Conservation (phyloP, 2,797 vertebrate species). For the Cephalopachus bancanus region DNA sequence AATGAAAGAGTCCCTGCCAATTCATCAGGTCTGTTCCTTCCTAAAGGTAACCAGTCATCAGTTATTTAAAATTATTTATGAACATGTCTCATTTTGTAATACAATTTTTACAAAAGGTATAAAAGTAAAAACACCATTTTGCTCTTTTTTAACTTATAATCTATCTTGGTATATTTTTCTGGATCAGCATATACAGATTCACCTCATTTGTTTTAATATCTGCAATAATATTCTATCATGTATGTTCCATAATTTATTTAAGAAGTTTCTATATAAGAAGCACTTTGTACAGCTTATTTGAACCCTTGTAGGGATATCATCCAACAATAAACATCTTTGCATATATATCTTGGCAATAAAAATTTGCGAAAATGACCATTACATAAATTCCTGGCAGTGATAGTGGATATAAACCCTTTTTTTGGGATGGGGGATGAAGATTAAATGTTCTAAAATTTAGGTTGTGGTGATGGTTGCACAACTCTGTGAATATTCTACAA, state of each 20-base stretch:
- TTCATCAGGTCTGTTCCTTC: not conserved
- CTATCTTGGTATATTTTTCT: not conserved
- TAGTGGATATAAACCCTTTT: not conserved
- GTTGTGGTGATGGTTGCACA: not conserved
- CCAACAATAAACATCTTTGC: not conserved
- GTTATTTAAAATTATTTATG: not conserved
- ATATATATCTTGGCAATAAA: not conserved
- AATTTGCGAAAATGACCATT: not conserved
- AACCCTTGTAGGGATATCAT: not conserved
- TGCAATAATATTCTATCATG: not conserved
- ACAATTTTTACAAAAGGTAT: not conserved
- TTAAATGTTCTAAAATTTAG: constrained; percentile 4
- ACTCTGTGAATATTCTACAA: not conserved
- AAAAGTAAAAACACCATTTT: not conserved
- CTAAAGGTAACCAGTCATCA: not conserved
- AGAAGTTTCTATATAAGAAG: not conserved
- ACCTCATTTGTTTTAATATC: constrained; percentile 16
- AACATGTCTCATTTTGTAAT: not conserved
- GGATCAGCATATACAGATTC: not conserved
- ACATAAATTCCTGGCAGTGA: not conserved
- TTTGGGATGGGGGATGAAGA: not conserved
- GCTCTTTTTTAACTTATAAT: not conserved
- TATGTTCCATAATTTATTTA: not conserved
- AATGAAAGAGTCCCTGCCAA: not conserved
- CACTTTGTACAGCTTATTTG: not conserved